Conservation (phyloP, 2,113 vertebrate species). For the Murina feae region DNA sequence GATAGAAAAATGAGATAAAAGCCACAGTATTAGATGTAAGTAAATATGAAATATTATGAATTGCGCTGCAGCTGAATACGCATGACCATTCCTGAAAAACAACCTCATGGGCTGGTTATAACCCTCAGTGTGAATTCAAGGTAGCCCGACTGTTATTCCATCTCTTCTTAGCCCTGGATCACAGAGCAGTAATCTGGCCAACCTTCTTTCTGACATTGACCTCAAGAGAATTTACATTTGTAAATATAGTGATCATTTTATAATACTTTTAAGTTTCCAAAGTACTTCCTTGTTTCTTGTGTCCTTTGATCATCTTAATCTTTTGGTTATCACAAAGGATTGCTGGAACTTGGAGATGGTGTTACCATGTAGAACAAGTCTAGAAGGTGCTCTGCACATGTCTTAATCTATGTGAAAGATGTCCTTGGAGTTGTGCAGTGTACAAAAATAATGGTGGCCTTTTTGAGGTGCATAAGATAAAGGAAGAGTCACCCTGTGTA, state of each 20-base stretch:
- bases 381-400: not conserved
- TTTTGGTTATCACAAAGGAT: not conserved
- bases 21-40: not conserved
- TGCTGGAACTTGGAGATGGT: not conserved
- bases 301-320: slow-evolving; percentile 5
- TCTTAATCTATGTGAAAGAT: not conserved
- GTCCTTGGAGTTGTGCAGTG: not conserved
- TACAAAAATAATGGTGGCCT: not conserved
- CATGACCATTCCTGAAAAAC: not conserved
- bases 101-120: not conserved
- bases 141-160: not conserved
- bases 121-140: not conserved
- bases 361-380: not conserved
- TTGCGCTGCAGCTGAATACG: not conserved
- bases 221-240: not conserved
- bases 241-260: not conserved
- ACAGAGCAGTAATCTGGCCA: not conserved
- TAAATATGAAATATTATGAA: not conserved
- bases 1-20: not conserved
- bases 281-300: not conserved
- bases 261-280: not conserved
- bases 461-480: not conserved
- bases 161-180: not conserved
- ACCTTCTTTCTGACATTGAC: not conserved
- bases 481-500: not conserved